Conservation (phyloP, 2,797 vertebrate genomes). For the Leptatherina wallacei region DNA sequence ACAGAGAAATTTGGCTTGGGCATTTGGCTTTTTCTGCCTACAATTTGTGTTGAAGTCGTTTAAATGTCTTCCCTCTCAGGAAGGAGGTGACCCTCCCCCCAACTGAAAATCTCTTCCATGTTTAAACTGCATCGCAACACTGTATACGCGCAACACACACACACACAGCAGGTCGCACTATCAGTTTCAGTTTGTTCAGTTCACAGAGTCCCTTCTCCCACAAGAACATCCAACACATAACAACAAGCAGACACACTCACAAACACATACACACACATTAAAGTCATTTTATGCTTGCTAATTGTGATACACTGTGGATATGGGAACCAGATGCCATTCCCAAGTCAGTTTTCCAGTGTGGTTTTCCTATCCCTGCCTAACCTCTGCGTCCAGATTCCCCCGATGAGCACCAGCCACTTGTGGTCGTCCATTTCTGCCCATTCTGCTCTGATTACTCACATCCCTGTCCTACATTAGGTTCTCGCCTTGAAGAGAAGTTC, state of each 20-base stretch:
- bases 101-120: slow-evolving; percentile 6
- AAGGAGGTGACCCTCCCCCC: slow-evolving; percentile 8
- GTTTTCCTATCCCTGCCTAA: slow-evolving; percentile 82
- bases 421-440: slow-evolving; percentile 77
- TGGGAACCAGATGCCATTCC: slow-evolving; percentile 86
- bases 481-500: slow-evolving; percentile 64
- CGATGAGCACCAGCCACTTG: slow-evolving; percentile 81
- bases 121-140: slow-evolving; percentile 25
- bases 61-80: slow-evolving; percentile 36
- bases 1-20: slow-evolving; percentile 20
- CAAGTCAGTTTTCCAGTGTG: slow-evolving; percentile 80
- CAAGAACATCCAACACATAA: slow-evolving; percentile 55
- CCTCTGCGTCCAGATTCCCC: slow-evolving; percentile 77
- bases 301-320: slow-evolving; percentile 82
- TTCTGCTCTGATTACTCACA: slow-evolving; percentile 84
- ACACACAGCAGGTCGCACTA: slow-evolving; percentile 34
- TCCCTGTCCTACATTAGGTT: slow-evolving; percentile 79
- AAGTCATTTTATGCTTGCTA: slow-evolving; percentile 78
- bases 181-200: slow-evolving; percentile 43
- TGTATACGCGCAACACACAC: not conserved
- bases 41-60: slow-evolving; percentile 44
- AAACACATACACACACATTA: slow-evolving; percentile 67
- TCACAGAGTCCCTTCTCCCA: slow-evolving; percentile 37
- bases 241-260: slow-evolving; percentile 46
- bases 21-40: slow-evolving; percentile 39